A percentile compares a stretch with the other conserved stretches of the same genome.
These are phyloP conservation scores for Egretta garzetta DNA, from an alignment of 2,113 vertebrate genomes.

Conservation along the genomic window DNA sequence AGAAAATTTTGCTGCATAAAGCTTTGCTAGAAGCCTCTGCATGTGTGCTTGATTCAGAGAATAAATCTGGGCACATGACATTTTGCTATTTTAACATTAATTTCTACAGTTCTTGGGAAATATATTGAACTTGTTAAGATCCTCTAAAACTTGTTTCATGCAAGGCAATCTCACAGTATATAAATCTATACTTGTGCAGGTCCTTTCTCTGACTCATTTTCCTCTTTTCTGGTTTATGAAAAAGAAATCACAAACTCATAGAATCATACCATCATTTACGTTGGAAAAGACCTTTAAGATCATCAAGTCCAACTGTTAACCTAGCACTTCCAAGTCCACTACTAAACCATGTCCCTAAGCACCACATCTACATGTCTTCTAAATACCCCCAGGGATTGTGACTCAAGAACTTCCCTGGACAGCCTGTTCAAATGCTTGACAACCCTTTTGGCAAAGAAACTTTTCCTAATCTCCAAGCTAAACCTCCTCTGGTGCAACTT, in stretches of 20 bases:
- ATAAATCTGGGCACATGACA: not conserved
- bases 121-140: not conserved
- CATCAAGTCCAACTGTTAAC: too few relatives aligned
- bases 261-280: too few relatives aligned
- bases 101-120: not conserved
- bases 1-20: not conserved
- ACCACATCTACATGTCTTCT: too few relatives aligned
- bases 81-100: not conserved
- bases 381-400: too few relatives aligned
- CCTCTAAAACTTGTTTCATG: not conserved
- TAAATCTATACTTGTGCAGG: not conserved
- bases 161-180: not conserved
- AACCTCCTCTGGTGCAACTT: too few relatives aligned
- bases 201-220: not conserved
- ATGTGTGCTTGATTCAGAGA: not conserved
- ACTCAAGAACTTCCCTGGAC: too few relatives aligned
- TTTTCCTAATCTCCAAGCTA: too few relatives aligned
- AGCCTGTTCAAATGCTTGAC: too few relatives aligned
- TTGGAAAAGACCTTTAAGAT: too few relatives aligned
- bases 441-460: too few relatives aligned
- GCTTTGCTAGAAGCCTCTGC: not conserved
- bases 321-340: too few relatives aligned
- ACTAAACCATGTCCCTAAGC: too few relatives aligned
- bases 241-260: not conserved
- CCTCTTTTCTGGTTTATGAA: not conserved